These are phyloP conservation scores for Rhingia rostrata DNA, from an alignment of 2,888 invertebrate species.

Conservation along the genomic window DNA sequence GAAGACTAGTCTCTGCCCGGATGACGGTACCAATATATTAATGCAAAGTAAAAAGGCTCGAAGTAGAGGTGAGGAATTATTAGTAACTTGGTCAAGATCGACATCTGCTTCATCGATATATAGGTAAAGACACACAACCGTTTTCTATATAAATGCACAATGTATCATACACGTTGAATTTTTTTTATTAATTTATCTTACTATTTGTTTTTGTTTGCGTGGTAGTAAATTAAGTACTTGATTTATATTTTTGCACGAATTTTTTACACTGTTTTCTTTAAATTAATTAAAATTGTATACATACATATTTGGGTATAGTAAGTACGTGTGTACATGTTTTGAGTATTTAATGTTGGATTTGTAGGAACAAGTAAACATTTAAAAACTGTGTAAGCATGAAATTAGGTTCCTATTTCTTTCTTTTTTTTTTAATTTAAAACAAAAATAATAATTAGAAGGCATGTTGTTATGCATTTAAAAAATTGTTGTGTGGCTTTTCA, in stretches of 20 bases:
- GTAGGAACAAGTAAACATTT: too few species aligned
- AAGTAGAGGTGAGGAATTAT: conserved; percentile 86
- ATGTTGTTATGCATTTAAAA: conserved; percentile 35
- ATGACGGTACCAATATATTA: conserved; percentile 89
- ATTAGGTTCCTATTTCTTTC: neutral
- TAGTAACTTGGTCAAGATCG: conserved; percentile 86
- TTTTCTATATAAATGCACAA: conserved; percentile 57
- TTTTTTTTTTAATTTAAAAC: neutral
- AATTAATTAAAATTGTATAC: too few species aligned
- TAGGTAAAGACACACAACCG: conserved; percentile 83
- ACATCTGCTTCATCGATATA: conserved; percentile 86
- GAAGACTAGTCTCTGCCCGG: conserved; percentile 88
- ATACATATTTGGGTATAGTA: too few species aligned
- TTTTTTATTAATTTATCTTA: neutral
- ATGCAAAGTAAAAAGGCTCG: conserved; percentile 85
- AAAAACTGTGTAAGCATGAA: too few species aligned
- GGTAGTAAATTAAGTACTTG: conserved; percentile 8
- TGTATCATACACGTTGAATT: conserved; percentile 37
- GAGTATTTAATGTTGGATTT: too few species aligned
- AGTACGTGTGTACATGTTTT: too few species aligned
- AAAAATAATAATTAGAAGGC: neutral
- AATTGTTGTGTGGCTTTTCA: conserved; percentile 47
- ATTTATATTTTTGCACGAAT: neutral
- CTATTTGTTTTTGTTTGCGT: conserved; percentile 6
- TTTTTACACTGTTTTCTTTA: neutral